Conservation (phyloP, 2,113 vertebrate genomes). For the Gracilinanus agilis region DNA sequence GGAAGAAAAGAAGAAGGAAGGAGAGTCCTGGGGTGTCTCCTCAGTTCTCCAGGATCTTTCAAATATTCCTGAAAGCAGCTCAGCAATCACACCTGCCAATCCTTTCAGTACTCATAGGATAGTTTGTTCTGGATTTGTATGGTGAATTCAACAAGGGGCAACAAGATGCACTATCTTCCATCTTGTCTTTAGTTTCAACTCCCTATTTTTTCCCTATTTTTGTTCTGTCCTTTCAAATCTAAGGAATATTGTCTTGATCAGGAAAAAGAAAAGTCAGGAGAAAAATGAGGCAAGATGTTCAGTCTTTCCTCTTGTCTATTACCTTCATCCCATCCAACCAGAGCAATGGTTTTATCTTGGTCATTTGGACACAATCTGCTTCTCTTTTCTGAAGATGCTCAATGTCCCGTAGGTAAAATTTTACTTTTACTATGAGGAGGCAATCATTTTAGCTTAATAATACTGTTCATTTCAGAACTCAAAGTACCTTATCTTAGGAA, state of each 20-base stretch:
- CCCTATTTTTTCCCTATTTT: background rate
- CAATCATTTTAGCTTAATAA: background rate
- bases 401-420: background rate
- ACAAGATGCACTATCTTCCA: background rate
- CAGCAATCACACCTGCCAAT: background rate
- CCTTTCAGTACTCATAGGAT: background rate
- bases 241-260: background rate
- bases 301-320: background rate
- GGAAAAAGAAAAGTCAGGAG: background rate
- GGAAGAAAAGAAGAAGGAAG: too few species aligned
- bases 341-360: background rate
- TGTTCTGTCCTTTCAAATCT: background rate
- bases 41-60: too few species aligned
- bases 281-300: background rate
- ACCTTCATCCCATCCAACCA: background rate
- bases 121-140: background rate
- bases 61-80: background rate
- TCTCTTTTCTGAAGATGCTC: background rate
- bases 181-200: background rate
- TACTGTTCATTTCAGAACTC: background rate
- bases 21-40: too few species aligned
- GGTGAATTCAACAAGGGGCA: background rate
- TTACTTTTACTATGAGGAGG: background rate
- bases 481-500: background rate
- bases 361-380: background rate